Base-by-base conservation (phyloP, 2,113 vertebrate species). In the Piprites chloris region DNA sequence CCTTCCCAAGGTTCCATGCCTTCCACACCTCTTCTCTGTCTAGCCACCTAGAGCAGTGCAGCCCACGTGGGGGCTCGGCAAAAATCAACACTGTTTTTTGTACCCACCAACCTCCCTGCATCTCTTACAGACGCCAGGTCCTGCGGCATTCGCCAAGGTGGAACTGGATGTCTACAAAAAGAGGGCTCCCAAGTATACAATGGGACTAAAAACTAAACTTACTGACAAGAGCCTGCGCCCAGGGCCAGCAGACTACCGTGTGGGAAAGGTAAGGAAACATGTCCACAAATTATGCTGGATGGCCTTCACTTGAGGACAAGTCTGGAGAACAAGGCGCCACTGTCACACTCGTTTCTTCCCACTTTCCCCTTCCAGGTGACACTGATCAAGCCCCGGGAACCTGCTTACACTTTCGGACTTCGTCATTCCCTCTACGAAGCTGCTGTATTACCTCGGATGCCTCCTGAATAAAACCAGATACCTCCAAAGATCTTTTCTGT, bases 41-140 rank as follows among this genome's bases (percentile, higher is more conserved):
- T 46, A 67, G 39, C 15, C 46, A 53, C 22, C 32, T 55, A 32
- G 27, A 49, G 56, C 27, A 44, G 37, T 33, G 15, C 27, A 44
- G 42, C 8, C 18, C 12, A 3, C 1, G 0, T 9, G 39, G 24
- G 9, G 5, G 6, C 33, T 27, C 1, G 0, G 33, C 28, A 67
- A 41, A 59, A 21, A 27, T 9, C 44, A 35, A 11, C 30, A 20
- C 53, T 42, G 21, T 18, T 21, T 41, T 33, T 53, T 53, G 7
- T 2, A 58, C 41, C 9, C 39, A 53, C 21, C 46, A 42, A 24
- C 21, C 53, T 39, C 21, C 26, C 1, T 27, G 53, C 32, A 44
- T 47, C 53, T 79, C 59, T 67, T 73, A 11, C 67, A 91, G 89
- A 80, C 46, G 0, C 89, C 82, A 11, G 89, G 67, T 66, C 89